Percentiles rank a stretch among this genome's conserved stretches.
Evolutionary conservation across 2,113 vertebrate genomes (phyloP).

Genomic region (Paracanthobrama guichenoti): DNA sequence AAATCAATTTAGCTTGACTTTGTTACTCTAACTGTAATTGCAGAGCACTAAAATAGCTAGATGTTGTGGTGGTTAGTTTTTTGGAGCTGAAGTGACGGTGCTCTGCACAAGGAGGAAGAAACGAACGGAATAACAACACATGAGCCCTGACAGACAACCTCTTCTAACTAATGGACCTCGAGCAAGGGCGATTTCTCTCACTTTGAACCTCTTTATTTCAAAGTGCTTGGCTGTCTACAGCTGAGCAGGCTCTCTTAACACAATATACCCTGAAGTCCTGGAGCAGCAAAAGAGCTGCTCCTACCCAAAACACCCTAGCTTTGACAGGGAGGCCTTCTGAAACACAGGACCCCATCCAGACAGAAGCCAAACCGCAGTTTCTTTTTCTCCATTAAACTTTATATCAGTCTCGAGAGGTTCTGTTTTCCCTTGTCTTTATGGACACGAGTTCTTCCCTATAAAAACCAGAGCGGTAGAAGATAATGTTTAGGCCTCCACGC

Average conservation of each 20-base stretch:
- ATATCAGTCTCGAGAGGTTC: constrained; percentile 48
- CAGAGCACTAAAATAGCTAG: constrained; percentile 63
- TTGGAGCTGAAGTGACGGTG: constrained; percentile 12
- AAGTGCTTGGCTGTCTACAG: constrained; percentile 41
- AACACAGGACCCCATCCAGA: constrained; percentile 41
- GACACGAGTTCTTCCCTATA: constrained; percentile 47
- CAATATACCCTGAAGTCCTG: constrained; percentile 40
- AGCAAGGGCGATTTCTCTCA: constrained; percentile 20
- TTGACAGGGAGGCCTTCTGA: constrained; percentile 44
- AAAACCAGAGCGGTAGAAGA: constrained; percentile 44
- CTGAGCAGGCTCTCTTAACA: constrained; percentile 38
- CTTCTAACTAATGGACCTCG: constrained; percentile 45
- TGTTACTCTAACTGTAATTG: constrained; percentile 67
- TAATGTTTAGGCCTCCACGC: constrained; percentile 51
- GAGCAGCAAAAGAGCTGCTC: constrained; percentile 38
- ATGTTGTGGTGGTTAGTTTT: constrained; percentile 26
- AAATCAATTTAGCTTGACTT: constrained; percentile 74
- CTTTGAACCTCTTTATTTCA: constrained; percentile 48
- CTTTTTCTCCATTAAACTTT: constrained; percentile 64
- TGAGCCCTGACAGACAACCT: constrained; percentile 24
- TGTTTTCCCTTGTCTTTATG: constrained; percentile 29
- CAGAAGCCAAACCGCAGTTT: constrained; percentile 66
- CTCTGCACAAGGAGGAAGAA: not conserved
- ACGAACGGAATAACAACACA: constrained; percentile 28
- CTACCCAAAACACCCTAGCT: constrained; percentile 27